Base-by-base conservation (phyloP, 2,113 vertebrate species). In the Charina bottae region DNA sequence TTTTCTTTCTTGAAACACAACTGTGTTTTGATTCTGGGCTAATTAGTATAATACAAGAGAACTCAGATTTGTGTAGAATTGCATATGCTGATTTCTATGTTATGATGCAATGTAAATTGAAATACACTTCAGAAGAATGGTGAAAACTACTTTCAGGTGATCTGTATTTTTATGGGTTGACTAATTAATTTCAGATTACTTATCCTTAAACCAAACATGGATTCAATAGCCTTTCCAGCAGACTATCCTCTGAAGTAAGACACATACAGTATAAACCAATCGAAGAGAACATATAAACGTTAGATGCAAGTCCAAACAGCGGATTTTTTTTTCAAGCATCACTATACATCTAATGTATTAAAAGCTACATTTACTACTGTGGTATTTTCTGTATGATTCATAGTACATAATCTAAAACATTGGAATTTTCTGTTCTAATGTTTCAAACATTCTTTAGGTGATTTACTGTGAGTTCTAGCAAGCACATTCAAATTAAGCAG, bases 401-500 rank as follows among this genome's bases (percentile, higher is more conserved):
- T 91, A 64, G 87, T 91, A 90, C 68, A 83, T 92, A 26, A 37
- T 83, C 55, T 96, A 84, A 93, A 93, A 93, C 4, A 54, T 54
- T 93, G 86, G 95, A 93, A 96, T 42, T 60, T 95, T 93, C 89
- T 89, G 89, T 94, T 94, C 94, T 91, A 89, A 37, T 87, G 94
- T 94, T 95, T 94, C 92, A 0, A 96, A 95, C 96, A 96, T 97
- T 97, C 96, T 96, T 97, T 96, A 91, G 93, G 90, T 90, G 42
- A 54, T 96, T 97, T 96, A 96, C 96, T 96, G 95, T 92, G 91
- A 93, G 94, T 90, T 95, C 96, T 91, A 92, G 83, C 90, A 93
- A 97, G 94, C 85, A 91, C 95, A 95, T 95, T 94, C 94, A 91
- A 97, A 90, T 96, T 98, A 98, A 97, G 94, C 88, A 92, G 93